Conservation (phyloP, 2,797 vertebrate species). For the Syngnathus rostellatus region DNA sequence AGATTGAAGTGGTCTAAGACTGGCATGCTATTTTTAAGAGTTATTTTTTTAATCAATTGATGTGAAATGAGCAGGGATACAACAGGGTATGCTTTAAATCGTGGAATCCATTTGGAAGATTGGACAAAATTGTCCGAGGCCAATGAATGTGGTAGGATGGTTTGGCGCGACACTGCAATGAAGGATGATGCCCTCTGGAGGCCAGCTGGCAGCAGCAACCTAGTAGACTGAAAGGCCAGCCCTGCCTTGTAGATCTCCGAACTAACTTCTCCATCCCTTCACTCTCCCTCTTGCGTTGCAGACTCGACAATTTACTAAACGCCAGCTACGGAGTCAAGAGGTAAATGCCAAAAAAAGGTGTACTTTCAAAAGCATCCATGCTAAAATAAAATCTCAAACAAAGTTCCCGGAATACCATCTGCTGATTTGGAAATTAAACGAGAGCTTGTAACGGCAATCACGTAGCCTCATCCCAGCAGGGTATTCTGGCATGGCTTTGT, state of each 20-base stretch:
- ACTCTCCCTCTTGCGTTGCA: conserved; percentile 83
- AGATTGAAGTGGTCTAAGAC: background rate
- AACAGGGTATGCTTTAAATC: conserved; percentile 10
- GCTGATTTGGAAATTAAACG: conserved; percentile 51
- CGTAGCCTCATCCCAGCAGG: conserved; percentile 61
- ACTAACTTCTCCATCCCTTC: conserved; percentile 83
- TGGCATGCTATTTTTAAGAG: background rate
- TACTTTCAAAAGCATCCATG: conserved; percentile 77
- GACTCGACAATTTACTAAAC: conserved; percentile 98
- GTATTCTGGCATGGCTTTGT: conserved; percentile 81
- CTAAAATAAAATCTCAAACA: conserved; percentile 72
- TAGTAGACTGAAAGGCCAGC: conserved; percentile 65
- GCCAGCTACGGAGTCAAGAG: conserved; percentile 97
- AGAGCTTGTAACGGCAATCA: conserved; percentile 17
- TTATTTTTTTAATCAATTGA: background rate
- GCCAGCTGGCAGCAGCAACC: conserved; percentile 54
- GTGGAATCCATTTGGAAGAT: conserved; percentile 13
- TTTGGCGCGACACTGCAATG: conserved; percentile 46
- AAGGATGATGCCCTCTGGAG: conserved; percentile 69
- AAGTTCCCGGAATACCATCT: conserved; percentile 76
- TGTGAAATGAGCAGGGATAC: background rate
- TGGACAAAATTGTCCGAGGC: conserved; percentile 4
- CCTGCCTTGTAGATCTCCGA: conserved; percentile 68
- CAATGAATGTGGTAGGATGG: conserved; percentile 49
- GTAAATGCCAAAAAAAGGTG: conserved; percentile 79